Evolutionary conservation across 2,888 invertebrate genomes (phyloP).

Genomic region (Steinernema hermaphroditum): DNA sequence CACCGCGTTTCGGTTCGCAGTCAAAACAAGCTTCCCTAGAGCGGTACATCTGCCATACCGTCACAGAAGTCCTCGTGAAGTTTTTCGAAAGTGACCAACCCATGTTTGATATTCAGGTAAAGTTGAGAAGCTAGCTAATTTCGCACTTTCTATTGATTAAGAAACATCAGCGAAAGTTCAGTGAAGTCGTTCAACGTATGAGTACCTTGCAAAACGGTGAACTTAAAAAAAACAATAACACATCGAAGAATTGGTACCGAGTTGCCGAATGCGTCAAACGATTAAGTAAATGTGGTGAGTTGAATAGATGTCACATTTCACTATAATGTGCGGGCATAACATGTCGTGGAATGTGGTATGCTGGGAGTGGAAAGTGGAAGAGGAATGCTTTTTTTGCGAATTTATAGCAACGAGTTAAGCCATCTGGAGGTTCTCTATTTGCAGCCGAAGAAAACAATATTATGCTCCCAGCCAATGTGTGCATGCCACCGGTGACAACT

Average conservation of each 20-base stretch:
- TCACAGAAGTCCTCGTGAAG: slow-evolving; percentile 62
- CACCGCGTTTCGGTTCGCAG: slow-evolving; percentile 13
- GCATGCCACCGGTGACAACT: slow-evolving; percentile 39
- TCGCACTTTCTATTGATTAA: slow-evolving; percentile 32
- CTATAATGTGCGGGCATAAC: no score
- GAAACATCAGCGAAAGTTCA: slow-evolving; percentile 63
- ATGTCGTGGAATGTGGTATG: no score
- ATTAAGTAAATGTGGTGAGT: slow-evolving; percentile 52
- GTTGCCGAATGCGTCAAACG: slow-evolving; percentile 63
- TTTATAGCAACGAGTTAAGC: no score
- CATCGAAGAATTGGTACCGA: slow-evolving; percentile 61
- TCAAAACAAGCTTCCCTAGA: slow-evolving; percentile 42
- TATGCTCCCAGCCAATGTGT: slow-evolving; percentile 50
- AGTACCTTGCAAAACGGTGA: slow-evolving; percentile 66
- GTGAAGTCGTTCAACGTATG: slow-evolving; percentile 54
- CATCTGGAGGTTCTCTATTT: no score
- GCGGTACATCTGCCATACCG: slow-evolving; percentile 63
- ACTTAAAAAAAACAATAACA: slow-evolving; percentile 40
- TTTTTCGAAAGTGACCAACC: slow-evolving; percentile 64
- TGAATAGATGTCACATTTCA: neutral
- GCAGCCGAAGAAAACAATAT: slow-evolving; percentile 63
- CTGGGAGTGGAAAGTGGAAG: no score
- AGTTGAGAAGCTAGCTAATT: no score
- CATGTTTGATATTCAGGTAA: slow-evolving; percentile 58
- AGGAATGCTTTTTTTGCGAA: no score